Evolutionary conservation across 2,113 vertebrate species (phyloP), one percentile per base, ranked within the genome.

Genomic region (Petaurus breviceps): DNA sequence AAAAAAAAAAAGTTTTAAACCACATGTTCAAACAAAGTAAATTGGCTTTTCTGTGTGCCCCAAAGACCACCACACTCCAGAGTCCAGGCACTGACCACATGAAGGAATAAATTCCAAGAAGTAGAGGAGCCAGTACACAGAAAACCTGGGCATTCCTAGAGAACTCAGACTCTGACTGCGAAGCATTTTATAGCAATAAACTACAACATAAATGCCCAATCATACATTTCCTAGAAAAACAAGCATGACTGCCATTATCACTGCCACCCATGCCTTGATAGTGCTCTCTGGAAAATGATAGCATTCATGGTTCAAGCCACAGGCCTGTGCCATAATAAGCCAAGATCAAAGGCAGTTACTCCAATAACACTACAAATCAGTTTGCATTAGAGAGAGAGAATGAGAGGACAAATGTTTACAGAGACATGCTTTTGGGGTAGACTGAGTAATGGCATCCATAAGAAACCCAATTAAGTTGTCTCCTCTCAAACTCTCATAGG

Each of bases 381-480:
- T 89, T 95, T 94, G 19, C 51, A 46, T 89, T 90, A 51, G 49
- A 84, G 49, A 91, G 25, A 92, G n/a, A 68, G 68, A 95, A 91
- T 25, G 12, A 61, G 68, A 94, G 91, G 96, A 94, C 37, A 47
- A 89, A 55, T 11, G 61, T 49, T 51, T n/a, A 90, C 1, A 50
- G 92, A 93, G 19, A 84, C 68, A 22, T 43, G n/a, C 37, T 77
- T 37, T 77, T 0, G 37, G 93, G 25, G 25, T 0, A 57, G 68
- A 47, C 50, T 25, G 51, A 84, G 51, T 37, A 53, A 92, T 46
- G 43, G 49, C 53, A 94, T 19, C 28, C 52, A 49, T 68, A 54
- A 94, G 68, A 95, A 95, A 68, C 47, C 3, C 26, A 24, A 11
- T 23, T 2, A 10, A 31, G 8, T 54, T 47, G 52, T 92, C 57